phyloP scores from a whole-genome alignment of 2,113 vertebrate species.

The Pampusana beccarii region DNA sequence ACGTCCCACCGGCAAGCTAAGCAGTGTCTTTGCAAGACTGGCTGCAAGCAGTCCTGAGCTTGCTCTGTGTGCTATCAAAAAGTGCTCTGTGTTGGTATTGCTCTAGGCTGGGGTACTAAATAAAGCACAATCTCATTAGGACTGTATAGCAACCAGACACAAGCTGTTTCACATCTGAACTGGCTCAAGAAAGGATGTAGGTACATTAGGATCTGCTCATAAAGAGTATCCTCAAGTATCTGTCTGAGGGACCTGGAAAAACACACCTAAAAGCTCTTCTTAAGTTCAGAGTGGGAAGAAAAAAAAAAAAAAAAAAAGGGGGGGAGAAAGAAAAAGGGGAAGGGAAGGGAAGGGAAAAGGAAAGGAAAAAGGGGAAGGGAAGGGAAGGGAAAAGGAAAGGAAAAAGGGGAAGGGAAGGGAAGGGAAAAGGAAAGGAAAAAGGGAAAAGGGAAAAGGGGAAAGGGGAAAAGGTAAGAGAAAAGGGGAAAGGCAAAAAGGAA shows the following conservation, averaged over 20 bases:
- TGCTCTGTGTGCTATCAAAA: not conserved
- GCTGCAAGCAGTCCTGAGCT: not conserved
- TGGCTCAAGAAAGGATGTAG: not conserved
- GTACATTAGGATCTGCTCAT: not conserved
- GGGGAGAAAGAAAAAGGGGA: too few relatives aligned
- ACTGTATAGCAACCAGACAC: not conserved
- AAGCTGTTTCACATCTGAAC: not conserved
- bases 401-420: too few relatives aligned
- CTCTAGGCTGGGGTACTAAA: not conserved
- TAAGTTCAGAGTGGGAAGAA: not conserved
- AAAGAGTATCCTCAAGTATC: not conserved
- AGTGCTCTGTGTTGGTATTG: not conserved
- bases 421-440: not conserved
- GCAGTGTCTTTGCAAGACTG: not conserved
- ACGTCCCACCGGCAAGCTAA: not conserved
- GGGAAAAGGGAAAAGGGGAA: rapidly evolving
- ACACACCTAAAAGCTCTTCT: not conserved
- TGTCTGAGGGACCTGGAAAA: not conserved
- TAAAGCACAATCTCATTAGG: not conserved
- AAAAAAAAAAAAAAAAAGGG: too few relatives aligned
- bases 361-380: rapidly evolving
- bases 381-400: too few relatives aligned
- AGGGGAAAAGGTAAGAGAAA: too few relatives aligned
- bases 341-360: too few relatives aligned
- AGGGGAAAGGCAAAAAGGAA: too few relatives aligned